These are phyloP conservation scores for Cherax quadricarinatus DNA, from an alignment of 1,140 invertebrate genomes.

Conservation along the genomic window DNA sequence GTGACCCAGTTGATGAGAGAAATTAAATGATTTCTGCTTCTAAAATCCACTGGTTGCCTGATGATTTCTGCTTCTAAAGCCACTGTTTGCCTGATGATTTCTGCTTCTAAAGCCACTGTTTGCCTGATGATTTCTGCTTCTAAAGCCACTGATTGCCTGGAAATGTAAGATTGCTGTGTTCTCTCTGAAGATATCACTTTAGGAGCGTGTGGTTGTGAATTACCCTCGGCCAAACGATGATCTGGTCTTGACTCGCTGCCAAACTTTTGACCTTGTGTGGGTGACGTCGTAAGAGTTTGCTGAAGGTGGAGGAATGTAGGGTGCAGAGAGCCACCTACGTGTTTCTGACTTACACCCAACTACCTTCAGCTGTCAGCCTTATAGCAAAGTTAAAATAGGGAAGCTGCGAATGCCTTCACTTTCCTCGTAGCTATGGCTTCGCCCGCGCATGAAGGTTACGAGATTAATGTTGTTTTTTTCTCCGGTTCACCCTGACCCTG, in stretches of 20 bases:
- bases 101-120: background rate
- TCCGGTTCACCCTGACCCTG: background rate
- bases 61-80: no score
- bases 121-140: background rate
- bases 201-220: background rate
- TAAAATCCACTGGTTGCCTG: background rate
- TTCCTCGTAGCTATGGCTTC: background rate
- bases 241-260: constrained; percentile 13
- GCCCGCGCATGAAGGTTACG: background rate
- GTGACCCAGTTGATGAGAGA: no score
- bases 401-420: no score
- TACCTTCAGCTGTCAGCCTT: background rate
- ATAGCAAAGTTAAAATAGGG: no score
- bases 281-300: constrained; percentile 4
- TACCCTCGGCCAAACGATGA: background rate
- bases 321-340: background rate
- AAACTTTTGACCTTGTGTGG: constrained; percentile 28
- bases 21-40: background rate
- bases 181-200: background rate
- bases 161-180: background rate
- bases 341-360: background rate
- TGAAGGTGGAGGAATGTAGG: constrained; percentile 5
- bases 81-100: background rate
- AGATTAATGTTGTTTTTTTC: background rate
- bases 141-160: background rate